Base-by-base conservation (phyloP, 2,797 vertebrate genomes). In the Phalloptychus januarius region DNA sequence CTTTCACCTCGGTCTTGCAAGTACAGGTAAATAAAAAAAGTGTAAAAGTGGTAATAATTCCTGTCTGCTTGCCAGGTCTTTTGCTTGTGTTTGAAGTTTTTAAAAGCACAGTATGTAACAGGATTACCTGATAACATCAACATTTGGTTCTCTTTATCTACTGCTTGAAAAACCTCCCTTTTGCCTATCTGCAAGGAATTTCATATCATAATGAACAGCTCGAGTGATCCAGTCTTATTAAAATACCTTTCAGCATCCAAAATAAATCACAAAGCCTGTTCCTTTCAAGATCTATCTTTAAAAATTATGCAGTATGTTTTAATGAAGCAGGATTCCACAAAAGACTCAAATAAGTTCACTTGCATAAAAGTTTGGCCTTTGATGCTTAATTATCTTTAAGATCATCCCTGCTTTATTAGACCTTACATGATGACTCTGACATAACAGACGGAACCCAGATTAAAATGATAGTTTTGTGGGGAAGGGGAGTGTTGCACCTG, bases 1-100 rank as follows among this genome's bases (percentile, higher is more conserved):
- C 99, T 36, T 99, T 99, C 94, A 95, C 97, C 7, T 97, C 98
- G 2, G 96, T 99, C 75, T 92, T 99, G 72, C 96, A 96, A 95
- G 97, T 99, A 40, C 96, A 99, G 97, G 98, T 96, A 94, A 58
- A 46, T 16, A 12, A 33, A 8, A 3, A 38, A 33, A 33, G 4
- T 45, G 16, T 44, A 25, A 33, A 31, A 44, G 48, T 38, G 28
- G 31, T 52, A 36, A 38, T 65, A 20, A 48, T 69, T 45, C 33
- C 38, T 65, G 13, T 12, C 52, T 75, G 46, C 40, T 48, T 76
- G 33, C 44, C 33, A 25, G 48, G 25, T 16, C 11, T 63, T 33
- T 42, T 72, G 8, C 7, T 42, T 76, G 20, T 20, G 10, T 56
- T 74, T 78, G 3, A 75, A 31, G 54, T 79, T 73, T 78, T 70